Base-by-base conservation (phyloP, 2,888 invertebrate species). In the Athetis lepigone region DNA sequence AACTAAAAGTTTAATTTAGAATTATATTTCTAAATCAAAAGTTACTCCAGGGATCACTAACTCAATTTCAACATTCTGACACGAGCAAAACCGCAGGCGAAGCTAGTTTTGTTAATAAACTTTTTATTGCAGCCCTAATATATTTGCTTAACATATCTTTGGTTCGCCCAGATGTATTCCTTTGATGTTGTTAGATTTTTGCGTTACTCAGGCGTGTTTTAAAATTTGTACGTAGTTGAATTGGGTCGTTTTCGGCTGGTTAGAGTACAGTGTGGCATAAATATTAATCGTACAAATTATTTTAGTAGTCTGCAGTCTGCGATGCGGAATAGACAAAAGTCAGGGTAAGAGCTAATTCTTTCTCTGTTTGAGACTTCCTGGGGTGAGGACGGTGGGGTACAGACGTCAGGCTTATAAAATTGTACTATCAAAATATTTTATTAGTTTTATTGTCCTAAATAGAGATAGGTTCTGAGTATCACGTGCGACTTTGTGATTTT, bases 151-250 rank as follows among this genome's bases (percentile, higher is more conserved):
- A 63, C 62, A 62, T 73, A 65, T 67, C 19, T 54, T 47, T 63
- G 67, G 62, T 61, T 58, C 43, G 23, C 62, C 68, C 61, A 75
- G 56, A 72, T 58, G 69, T 66, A 27, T 64, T 72, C 50, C 36
- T 77, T 77, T 77, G 77, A 77, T 77, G 75, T 72, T 65, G 25
- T 50, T 46, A 57, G 47, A 60, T 62, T 69, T 74, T 72, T 65
- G 63, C 47, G 6, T 18, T 46, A 49, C 25, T 36, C 57, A 56
- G 71, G 62, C 43, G 36, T 29, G 39, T 23, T 50, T 40, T 40
- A 19, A 33, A 2, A 18, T 0, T 13, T 59, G 45, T 18, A 23
- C 2, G 9, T n/a, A 29, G 36, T 18, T 13, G 25, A 50, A 50
- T 47, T 47, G 39, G 8, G 18, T 37, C 9, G 25, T 0, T 58